These are phyloP conservation scores for Salticus scenicus DNA, from an alignment of 2,888 invertebrate genomes.

Conservation along the genomic window DNA sequence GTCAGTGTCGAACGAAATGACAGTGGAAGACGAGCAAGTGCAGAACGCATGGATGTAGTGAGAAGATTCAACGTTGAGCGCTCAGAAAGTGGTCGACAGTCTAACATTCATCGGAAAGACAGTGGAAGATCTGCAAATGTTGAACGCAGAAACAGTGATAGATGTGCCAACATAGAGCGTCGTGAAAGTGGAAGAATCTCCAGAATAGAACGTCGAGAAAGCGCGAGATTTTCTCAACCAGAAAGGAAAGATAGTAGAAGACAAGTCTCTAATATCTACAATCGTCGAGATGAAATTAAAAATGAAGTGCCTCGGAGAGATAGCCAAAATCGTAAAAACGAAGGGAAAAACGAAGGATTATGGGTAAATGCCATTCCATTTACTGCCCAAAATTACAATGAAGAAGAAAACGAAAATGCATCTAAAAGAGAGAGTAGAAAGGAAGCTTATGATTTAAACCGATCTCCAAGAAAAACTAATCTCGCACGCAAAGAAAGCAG, in stretches of 20 bases:
- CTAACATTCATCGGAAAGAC: background rate
- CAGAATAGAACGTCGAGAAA: background rate
- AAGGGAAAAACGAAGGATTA: constrained; percentile 30
- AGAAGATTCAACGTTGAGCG: background rate
- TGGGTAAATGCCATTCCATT: constrained; percentile 51
- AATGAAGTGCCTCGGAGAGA: background rate
- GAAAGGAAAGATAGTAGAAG: constrained; percentile 6
- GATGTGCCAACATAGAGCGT: constrained; percentile 9
- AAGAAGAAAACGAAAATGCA: constrained; percentile 38
- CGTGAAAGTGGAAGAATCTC: constrained; percentile 4
- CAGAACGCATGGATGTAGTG: background rate
- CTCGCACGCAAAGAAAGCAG: constrained; percentile 29
- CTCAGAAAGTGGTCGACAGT: background rate
- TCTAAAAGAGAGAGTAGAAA: background rate
- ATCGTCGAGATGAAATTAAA: background rate
- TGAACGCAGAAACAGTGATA: background rate
- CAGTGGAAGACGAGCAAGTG: background rate
- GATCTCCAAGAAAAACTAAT: constrained; percentile 43
- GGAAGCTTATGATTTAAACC: background rate
- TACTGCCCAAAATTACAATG: background rate
- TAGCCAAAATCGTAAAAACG: background rate
- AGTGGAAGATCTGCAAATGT: background rate
- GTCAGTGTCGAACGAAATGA: background rate
- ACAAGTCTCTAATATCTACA: background rate
- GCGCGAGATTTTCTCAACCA: background rate